phyloP scores from a whole-genome alignment of 2,888 invertebrate species.

The Salpingus planirostris region DNA sequence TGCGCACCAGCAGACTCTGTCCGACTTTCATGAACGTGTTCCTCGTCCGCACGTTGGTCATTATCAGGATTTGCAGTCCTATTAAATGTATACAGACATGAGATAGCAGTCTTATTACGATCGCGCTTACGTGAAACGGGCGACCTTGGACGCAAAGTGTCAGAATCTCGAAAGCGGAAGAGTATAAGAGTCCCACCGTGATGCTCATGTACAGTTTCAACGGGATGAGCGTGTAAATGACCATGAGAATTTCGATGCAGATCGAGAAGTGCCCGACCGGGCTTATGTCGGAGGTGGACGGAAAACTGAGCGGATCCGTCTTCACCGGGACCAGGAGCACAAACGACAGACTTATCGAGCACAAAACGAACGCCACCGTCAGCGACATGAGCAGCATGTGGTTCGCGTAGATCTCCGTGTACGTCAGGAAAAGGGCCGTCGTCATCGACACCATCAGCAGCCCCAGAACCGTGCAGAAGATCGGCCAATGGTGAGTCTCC shows the following conservation, averaged over 20 bases:
- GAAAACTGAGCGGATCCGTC: slow-evolving; percentile 17
- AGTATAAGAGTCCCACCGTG: slow-evolving; percentile 69
- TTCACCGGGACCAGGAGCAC: slow-evolving; percentile 46
- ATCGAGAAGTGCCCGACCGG: slow-evolving; percentile 75
- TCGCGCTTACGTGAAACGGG: slow-evolving; percentile 35
- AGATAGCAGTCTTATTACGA: slow-evolving; percentile 64
- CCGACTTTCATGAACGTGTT: slow-evolving; percentile 97
- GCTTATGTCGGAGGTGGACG: slow-evolving; percentile 48
- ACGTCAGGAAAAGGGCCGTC: slow-evolving; percentile 60
- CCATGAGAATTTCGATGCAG: slow-evolving; percentile 77
- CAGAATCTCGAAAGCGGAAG: slow-evolving; percentile 75
- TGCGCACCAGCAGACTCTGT: slow-evolving; percentile 79
- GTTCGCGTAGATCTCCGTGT: slow-evolving; percentile 61
- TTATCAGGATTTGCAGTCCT: slow-evolving; percentile 85
- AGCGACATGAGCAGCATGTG: slow-evolving; percentile 65
- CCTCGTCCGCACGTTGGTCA: slow-evolving; percentile 86
- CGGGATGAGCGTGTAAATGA: slow-evolving; percentile 90
- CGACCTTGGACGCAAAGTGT: slow-evolving; percentile 38
- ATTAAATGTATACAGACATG: slow-evolving; percentile 87
- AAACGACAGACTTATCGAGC: slow-evolving; percentile 59
- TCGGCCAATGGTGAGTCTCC: slow-evolving; percentile 58
- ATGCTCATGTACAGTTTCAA: slow-evolving; percentile 82
- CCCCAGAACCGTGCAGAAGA: slow-evolving; percentile 59
- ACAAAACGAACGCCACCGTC: slow-evolving; percentile 59
- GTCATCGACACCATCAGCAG: slow-evolving; percentile 56